Evolutionary conservation across 2,797 vertebrate genomes (phyloP).

Genomic region (Esox lucius): DNA sequence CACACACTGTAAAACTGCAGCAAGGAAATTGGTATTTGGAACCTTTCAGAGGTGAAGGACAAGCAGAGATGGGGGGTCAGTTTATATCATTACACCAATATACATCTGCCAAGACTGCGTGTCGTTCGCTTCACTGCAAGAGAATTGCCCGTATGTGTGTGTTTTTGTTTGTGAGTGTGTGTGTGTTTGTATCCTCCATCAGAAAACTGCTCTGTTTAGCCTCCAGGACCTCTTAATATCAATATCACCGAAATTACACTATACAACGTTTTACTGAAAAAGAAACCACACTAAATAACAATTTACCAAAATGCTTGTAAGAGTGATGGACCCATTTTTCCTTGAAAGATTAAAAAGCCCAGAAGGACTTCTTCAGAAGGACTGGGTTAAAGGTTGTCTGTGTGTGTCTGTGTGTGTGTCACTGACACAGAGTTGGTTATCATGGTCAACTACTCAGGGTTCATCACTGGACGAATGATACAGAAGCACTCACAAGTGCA

Average conservation of each 20-base stretch:
- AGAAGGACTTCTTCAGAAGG: no score
- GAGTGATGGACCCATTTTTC: no score
- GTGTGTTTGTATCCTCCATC: no score
- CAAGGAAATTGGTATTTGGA: constrained; percentile 4
- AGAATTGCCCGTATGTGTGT: not conserved
- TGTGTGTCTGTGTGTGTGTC: not conserved
- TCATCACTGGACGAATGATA: constrained; percentile 15
- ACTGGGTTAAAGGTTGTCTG: no score
- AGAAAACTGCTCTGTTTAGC: no score
- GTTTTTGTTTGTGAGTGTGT: no score
- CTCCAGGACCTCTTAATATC: no score
- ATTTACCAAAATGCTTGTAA: no score
- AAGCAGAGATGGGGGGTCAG: not conserved
- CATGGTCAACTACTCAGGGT: not conserved
- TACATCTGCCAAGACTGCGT: not conserved
- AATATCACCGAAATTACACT: no score
- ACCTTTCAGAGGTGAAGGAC: constrained; percentile 4
- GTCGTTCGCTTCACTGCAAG: not conserved
- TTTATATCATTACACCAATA: not conserved
- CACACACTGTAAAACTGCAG: constrained; percentile 6
- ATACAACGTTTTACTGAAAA: no score
- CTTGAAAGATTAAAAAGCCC: no score
- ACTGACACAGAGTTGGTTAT: constrained; percentile 7
- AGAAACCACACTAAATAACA: no score
- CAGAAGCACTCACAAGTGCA: constrained; percentile 8